Evolutionary conservation across 2,888 invertebrate genomes (phyloP), one percentile per base, ranked within the genome.

Genomic region (Pharmacophagus antenor): DNA sequence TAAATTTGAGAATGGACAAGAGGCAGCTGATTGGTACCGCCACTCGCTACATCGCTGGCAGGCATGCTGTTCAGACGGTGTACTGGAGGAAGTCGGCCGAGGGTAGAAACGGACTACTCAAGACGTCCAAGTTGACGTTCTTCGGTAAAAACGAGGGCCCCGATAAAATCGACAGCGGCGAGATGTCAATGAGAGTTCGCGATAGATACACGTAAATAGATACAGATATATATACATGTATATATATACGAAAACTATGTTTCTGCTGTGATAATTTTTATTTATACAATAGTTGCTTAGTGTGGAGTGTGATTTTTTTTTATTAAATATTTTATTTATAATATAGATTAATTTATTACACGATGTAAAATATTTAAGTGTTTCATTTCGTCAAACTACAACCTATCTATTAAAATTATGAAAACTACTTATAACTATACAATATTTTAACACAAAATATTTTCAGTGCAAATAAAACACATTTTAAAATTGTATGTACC

Each of bases 11-110:
- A 65, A 90, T 89, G 88, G 86, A 88, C 65, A 93, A 92, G 70
- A 85, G 88, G 70, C 82, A 84, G 55, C 79, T 95, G 76, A 93
- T 95, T 64, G 94, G 95, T 69, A 92, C 93, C 66, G 93, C 95
- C 44, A 94, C 94, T 20, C 92, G 95, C 61, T 94, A 94, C 78
- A 93, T 95, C 66, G 93, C 94, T 52, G 94, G 95, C 52, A 92
- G 94, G 62, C 93, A 95, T 71, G 95, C 95, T 1, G 92, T 95
- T 21, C 95, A 95, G 74, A 95, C 95, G 0, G 94, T 95, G 0
- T 95, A 95, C 72, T 95, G 95, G 95, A 90, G 95, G 70, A 91
- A 93, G 47, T 80, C 87, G 0, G 86, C 91, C 5, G 88, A 84
- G 41, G 78, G 77, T 25, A 84, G 82, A 65, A 91, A 89, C 31